Evolutionary conservation across 2,113 vertebrate species (phyloP), one percentile per base, ranked within the genome.

Genomic region (Brachyhypopomus occidentalis): DNA sequence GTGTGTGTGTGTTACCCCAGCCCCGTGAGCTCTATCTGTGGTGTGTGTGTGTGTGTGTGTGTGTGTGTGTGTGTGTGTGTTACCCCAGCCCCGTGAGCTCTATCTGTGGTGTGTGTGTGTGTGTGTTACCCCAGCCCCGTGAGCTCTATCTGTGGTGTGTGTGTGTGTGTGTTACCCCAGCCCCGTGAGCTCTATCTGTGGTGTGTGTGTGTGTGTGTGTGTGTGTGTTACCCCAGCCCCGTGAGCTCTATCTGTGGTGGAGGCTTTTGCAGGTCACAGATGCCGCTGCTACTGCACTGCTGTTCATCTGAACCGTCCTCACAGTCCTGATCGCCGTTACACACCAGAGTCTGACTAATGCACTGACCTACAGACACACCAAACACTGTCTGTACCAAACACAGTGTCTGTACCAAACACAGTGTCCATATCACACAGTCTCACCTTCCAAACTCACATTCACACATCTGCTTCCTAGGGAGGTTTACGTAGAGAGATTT

Each of bases 241-340:
- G 95, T 96, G 12, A 95, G 83, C 48, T 96, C 95, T 56, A 94
- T 89, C 78, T 95, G 94, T 0, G 95, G 95, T 74, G 96, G 95
- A 1, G 93, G 90, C 86, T 94, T 94, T 41, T 94, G 83, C 0
- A 80, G 76, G 64, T 96, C 92, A 87, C 96, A 98, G 0, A 90
- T 83, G 63, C 77, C 85, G 1, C 25, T 92, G 16, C 58, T 80
- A 56, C 38, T 27, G 60, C 96, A 98, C 66, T 0, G 72, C 73
- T 92, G 92, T 88, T 98, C 97, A 77, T 98, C 97, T 34, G 90
- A 80, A 45, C 95, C 87, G 4, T 96, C 94, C 45, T 96, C 95
- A 89, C 97, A 98, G 86, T 98, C 97, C 27, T 96, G 92, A 91
- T 98, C 97, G 1, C 96, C 95, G 34, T 98, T 97, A 90, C 96